Conservation (phyloP, 2,888 invertebrate genomes). For the Zygothrica quintamaculata region DNA sequence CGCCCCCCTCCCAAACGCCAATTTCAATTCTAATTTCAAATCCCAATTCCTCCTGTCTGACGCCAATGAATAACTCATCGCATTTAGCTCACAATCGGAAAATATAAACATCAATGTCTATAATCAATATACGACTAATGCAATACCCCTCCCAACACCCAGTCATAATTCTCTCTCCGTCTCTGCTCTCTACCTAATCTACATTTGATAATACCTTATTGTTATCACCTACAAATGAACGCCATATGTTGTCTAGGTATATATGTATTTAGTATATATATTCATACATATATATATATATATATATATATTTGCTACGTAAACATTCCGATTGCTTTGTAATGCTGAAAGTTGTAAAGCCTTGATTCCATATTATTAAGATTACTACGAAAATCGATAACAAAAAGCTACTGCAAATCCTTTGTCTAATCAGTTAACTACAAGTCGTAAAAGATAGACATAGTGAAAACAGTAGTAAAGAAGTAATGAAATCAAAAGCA, state of each 20-base stretch:
- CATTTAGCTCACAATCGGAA: conserved; percentile 26
- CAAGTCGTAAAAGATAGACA: too few relatives aligned
- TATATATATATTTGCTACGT: too few relatives aligned
- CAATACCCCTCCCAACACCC: not conserved
- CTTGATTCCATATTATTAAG: too few relatives aligned
- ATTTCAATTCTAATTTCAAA: not conserved
- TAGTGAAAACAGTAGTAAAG: too few relatives aligned
- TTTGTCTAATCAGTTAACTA: too few relatives aligned
- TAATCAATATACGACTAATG: conserved; percentile 24
- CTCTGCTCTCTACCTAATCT: too few relatives aligned
- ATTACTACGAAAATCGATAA: too few relatives aligned
- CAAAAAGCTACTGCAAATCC: too few relatives aligned
- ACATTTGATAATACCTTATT: not conserved
- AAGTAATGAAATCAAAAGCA: too few relatives aligned
- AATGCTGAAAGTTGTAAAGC: not conserved
- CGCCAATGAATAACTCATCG: not conserved
- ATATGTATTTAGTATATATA: too few relatives aligned
- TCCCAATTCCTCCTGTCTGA: not conserved
- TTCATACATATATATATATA: conserved; percentile 6
- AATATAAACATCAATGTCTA: conserved; percentile 34
- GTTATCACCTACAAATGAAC: conserved; percentile 32
- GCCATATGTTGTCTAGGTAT: conserved; percentile 46
- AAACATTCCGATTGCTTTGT: conserved; percentile 14
- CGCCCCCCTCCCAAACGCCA: conserved; percentile 1
- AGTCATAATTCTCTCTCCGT: too few relatives aligned